Evolutionary conservation across 2,113 vertebrate genomes (phyloP).

Genomic region (Lates calcarifer): DNA sequence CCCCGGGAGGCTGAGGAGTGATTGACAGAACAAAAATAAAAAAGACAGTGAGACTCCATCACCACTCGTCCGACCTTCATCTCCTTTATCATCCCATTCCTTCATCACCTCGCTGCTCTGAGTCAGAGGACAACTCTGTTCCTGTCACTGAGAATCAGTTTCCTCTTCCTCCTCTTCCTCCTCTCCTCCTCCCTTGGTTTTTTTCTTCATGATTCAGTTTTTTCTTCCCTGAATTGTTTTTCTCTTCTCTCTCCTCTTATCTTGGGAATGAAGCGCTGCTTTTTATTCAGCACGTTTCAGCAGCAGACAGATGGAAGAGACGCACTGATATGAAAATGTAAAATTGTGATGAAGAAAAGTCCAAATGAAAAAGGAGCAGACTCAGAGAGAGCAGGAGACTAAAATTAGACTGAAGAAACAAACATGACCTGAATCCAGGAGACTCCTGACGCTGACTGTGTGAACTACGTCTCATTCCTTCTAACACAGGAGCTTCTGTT

Average conservation of each 20-base stretch:
- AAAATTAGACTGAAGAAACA: slow-evolving; percentile 8
- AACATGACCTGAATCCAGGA: neutral
- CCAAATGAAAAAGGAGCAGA: neutral
- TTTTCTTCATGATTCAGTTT: neutral
- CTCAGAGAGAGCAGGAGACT: neutral
- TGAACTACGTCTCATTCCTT: too few relatives aligned
- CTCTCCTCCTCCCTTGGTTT: neutral
- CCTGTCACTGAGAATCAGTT: neutral
- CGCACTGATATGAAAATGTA: neutral
- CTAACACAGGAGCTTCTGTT: too few relatives aligned
- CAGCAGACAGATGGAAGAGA: too few relatives aligned
- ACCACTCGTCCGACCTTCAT: neutral
- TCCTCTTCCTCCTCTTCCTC: too few relatives aligned
- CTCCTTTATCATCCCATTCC: neutral
- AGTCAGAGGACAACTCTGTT: neutral
- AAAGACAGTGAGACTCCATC: neutral
- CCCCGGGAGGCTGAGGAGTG: neutral
- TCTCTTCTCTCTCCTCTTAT: neutral
- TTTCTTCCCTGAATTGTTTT: neutral
- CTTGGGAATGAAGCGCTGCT: neutral
- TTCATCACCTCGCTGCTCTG: neutral
- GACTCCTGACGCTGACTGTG: too few relatives aligned
- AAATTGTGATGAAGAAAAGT: neutral
- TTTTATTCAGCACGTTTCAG: too few relatives aligned
- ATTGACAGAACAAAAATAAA: slow-evolving; percentile 1